phyloP scores from a whole-genome alignment of 2,797 vertebrate genomes.

The Kryptopterus vitreolus region DNA sequence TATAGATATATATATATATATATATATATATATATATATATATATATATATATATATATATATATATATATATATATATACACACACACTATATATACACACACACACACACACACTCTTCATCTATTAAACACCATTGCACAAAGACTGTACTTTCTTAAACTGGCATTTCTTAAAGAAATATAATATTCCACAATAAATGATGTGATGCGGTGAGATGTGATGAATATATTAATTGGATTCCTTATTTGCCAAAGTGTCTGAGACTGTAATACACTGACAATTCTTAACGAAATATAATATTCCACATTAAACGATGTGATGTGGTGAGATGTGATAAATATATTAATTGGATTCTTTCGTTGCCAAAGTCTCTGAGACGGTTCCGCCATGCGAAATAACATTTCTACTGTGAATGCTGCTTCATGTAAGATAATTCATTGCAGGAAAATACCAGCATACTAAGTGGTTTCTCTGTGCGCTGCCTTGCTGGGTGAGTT shows the following conservation, averaged over 20 bases:
- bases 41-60: too few relatives aligned
- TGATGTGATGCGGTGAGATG: neutral
- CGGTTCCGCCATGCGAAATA: conserved; percentile 7
- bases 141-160: too few relatives aligned
- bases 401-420: conserved; percentile 1
- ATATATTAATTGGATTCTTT: neutral
- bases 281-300: neutral
- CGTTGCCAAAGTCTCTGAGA: neutral
- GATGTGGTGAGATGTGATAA: neutral
- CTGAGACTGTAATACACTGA: neutral
- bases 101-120: too few relatives aligned
- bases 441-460: conserved; percentile 29
- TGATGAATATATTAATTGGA: neutral
- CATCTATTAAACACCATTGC: neutral
- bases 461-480: conserved; percentile 21
- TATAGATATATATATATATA: too few relatives aligned
- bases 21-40: too few relatives aligned
- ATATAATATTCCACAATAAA: neutral
- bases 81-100: too few relatives aligned
- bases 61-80: too few relatives aligned
- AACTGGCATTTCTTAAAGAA: neutral
- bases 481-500: conserved; percentile 14
- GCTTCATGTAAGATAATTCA: conserved; percentile 25
- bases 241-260: neutral
- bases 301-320: neutral